phyloP scores from a whole-genome alignment of 2,888 invertebrate species.

The Eutolmus rufibarbis region DNA sequence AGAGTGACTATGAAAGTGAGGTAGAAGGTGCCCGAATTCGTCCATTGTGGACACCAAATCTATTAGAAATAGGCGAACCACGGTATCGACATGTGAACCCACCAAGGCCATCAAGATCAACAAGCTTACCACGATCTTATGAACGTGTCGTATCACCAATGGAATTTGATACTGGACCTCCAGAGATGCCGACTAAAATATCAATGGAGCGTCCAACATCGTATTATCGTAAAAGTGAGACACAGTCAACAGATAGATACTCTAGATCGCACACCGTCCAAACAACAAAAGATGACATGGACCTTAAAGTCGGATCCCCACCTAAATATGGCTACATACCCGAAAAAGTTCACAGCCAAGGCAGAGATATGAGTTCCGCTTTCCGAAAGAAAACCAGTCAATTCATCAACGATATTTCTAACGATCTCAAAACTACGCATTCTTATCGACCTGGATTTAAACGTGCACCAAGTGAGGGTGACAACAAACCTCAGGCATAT shows the following conservation, averaged over 20 bases:
- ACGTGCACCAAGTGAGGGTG: constrained; percentile 62
- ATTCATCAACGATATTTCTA: constrained; percentile 71
- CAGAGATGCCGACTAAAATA: constrained; percentile 62
- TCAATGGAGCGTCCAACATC: constrained; percentile 54
- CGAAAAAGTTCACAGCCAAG: constrained; percentile 64
- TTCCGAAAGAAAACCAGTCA: constrained; percentile 75
- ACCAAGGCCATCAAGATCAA: constrained; percentile 64
- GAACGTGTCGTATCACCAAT: constrained; percentile 68
- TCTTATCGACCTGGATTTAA: constrained; percentile 59
- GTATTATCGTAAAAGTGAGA: background rate
- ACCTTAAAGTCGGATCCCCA: constrained; percentile 67
- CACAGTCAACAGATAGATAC: background rate
- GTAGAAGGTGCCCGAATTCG: constrained; percentile 69
- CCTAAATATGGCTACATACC: constrained; percentile 68
- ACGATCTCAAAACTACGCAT: constrained; percentile 66
- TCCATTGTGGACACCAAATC: constrained; percentile 71
- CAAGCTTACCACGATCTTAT: constrained; percentile 65
- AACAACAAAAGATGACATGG: constrained; percentile 56
- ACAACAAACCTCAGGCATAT: constrained; percentile 70
- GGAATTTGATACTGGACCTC: constrained; percentile 68
- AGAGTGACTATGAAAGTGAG: constrained; percentile 77
- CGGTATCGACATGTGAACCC: constrained; percentile 70
- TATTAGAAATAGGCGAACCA: constrained; percentile 67
- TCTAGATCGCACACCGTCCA: constrained; percentile 43
- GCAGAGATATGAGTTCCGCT: constrained; percentile 71